Percentiles rank a stretch among this genome's conserved stretches.
Evolutionary conservation across 2,113 vertebrate species (phyloP).

Genomic region (Neodontobutis hainanensis): DNA sequence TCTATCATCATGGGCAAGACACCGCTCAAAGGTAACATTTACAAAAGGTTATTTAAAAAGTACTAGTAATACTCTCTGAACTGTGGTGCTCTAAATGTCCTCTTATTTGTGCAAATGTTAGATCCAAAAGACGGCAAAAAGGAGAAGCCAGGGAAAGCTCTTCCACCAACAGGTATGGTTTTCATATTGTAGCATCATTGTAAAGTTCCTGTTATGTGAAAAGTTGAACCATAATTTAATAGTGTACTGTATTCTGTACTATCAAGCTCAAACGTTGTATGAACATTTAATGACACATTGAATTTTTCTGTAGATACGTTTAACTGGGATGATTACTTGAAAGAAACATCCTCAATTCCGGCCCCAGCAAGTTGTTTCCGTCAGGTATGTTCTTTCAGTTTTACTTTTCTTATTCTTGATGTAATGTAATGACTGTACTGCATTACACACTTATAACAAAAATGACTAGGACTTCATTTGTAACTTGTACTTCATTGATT

Average conservation of each 20-base stretch:
- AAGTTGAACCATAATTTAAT: neutral
- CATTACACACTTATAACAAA: neutral
- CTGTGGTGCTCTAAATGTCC: neutral
- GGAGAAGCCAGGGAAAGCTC: constrained; percentile 82
- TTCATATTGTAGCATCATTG: neutral
- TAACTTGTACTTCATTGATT: too few species aligned
- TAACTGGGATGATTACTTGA: constrained; percentile 92
- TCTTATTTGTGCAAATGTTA: constrained; percentile 59
- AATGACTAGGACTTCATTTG: too few species aligned
- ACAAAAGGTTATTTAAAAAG: neutral
- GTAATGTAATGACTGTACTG: neutral
- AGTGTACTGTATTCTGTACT: neutral
- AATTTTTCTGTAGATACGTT: constrained; percentile 81
- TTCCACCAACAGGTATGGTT: constrained; percentile 66
- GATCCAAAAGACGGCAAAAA: constrained; percentile 87
- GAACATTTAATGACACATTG: constrained; percentile 3
- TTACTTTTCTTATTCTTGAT: neutral
- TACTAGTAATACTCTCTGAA: neutral
- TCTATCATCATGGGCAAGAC: constrained; percentile 77
- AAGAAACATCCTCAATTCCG: constrained; percentile 86
- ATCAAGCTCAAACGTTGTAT: neutral
- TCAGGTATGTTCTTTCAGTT: constrained; percentile 82
- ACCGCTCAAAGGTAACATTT: constrained; percentile 69
- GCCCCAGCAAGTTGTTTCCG: constrained; percentile 89
- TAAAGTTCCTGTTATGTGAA: too few species aligned